These are phyloP conservation scores for Simalia tracyae DNA, from an alignment of 2,797 vertebrate genomes.

Conservation along the genomic window DNA sequence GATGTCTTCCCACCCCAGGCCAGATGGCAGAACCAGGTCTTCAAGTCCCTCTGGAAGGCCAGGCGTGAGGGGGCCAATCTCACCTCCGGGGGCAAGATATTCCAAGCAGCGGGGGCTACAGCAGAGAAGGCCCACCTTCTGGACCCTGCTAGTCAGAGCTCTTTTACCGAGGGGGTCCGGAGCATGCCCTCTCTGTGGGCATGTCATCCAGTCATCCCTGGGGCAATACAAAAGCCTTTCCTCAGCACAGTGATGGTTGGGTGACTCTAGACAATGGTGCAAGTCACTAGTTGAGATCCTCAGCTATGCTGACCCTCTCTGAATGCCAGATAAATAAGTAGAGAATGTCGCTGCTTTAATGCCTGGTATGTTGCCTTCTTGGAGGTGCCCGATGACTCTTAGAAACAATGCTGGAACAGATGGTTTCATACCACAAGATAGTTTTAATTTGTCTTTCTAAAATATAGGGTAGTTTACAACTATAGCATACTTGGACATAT, in stretches of 20 bases:
- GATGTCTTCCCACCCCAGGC: no score
- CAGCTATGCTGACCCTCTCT: not conserved
- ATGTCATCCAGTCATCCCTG: not conserved
- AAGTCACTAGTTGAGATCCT: not conserved
- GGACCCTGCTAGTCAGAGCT: no score
- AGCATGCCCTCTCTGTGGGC: no score
- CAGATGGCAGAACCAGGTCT: no score
- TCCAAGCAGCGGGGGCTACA: no score
- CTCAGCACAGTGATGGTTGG: not conserved
- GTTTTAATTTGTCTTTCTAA: not conserved
- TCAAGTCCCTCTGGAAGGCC: no score
- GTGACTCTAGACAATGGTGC: not conserved
- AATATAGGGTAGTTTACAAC: not conserved
- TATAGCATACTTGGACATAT: not conserved
- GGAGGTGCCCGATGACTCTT: not conserved
- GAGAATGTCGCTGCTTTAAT: not conserved
- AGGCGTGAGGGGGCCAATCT: no score
- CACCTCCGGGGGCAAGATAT: no score
- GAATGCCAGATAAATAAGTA: not conserved
- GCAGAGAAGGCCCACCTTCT: no score
- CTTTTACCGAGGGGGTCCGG: no score
- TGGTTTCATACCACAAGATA: not conserved
- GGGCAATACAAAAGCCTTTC: not conserved
- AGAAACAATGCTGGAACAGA: not conserved
- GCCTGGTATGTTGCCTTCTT: not conserved